Conservation (phyloP, 92 coral and sea anemone species). For the Porites cylindrica region DNA sequence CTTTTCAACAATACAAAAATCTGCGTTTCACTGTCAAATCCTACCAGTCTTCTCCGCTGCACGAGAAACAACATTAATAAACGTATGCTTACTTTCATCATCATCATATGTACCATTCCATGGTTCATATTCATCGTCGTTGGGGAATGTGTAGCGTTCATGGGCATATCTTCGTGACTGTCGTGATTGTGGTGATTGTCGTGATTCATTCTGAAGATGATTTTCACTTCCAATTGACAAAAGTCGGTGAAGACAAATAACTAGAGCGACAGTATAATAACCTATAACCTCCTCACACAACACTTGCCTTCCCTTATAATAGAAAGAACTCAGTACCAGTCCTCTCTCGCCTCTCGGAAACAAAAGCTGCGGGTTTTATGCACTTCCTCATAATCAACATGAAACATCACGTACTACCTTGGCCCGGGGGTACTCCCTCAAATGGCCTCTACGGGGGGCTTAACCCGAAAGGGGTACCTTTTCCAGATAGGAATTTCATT, state of each 20-base stretch:
- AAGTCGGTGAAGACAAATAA: not conserved
- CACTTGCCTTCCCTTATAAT: not conserved
- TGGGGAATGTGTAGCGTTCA: not conserved
- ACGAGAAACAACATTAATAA: not conserved
- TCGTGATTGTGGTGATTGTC: not conserved
- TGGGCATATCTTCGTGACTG: not conserved
- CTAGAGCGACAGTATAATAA: not conserved
- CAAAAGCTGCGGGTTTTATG: not conserved
- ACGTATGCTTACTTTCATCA: constrained; percentile 11
- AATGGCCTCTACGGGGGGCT: too few relatives aligned
- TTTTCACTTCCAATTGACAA: not conserved
- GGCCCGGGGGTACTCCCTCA: too few relatives aligned
- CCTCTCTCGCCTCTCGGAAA: not conserved
- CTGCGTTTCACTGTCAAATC: not conserved
- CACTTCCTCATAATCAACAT: too few relatives aligned
- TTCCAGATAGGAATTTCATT: too few relatives aligned
- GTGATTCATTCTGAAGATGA: not conserved
- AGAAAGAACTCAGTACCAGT: constrained; percentile 9
- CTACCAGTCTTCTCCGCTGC: not conserved
- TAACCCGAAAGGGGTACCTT: too few relatives aligned
- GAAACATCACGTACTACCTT: too few relatives aligned
- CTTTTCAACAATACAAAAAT: not conserved
- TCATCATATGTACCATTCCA: not conserved
- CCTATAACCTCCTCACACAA: not conserved
- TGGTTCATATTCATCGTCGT: not conserved